Evolutionary conservation across 2,797 vertebrate species (phyloP).

Genomic region (Accipiter minullus): DNA sequence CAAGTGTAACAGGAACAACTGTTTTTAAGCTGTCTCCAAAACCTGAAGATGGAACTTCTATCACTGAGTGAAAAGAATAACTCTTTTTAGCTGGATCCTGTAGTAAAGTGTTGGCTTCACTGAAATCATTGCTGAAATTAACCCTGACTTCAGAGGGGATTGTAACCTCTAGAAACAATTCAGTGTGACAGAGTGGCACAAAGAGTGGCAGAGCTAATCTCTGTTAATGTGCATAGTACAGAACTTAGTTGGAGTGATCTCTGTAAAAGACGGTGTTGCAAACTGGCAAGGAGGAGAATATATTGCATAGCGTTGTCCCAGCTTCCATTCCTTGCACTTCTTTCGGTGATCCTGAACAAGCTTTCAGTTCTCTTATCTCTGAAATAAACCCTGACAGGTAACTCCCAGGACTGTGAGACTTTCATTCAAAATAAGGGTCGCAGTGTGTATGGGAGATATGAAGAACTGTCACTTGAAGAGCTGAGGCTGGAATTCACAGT

Average conservation of each 20-base stretch:
- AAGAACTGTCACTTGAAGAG: not conserved
- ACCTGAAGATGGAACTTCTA: not conserved
- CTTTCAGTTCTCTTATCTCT: not conserved
- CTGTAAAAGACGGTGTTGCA: not conserved
- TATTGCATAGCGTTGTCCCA: not conserved
- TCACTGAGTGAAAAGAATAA: not conserved
- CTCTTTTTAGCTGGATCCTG: not conserved
- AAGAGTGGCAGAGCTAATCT: not conserved
- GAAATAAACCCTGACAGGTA: not conserved
- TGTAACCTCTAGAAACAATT: not conserved
- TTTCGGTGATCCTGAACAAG: not conserved
- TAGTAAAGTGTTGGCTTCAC: not conserved
- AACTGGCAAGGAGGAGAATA: not conserved
- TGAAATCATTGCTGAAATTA: not conserved
- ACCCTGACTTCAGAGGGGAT: not conserved
- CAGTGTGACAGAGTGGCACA: not conserved
- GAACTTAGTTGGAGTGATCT: not conserved
- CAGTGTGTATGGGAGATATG: not conserved
- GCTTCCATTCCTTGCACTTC: not conserved
- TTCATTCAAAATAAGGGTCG: not conserved
- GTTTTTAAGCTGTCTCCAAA: not conserved
- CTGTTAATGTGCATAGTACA: not conserved
- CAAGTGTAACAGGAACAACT: not conserved
- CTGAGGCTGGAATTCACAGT: not conserved
- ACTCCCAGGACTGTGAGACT: not conserved